phyloP scores from a whole-genome alignment of 2,888 invertebrate genomes.

The Meiosimyza platycephala region DNA sequence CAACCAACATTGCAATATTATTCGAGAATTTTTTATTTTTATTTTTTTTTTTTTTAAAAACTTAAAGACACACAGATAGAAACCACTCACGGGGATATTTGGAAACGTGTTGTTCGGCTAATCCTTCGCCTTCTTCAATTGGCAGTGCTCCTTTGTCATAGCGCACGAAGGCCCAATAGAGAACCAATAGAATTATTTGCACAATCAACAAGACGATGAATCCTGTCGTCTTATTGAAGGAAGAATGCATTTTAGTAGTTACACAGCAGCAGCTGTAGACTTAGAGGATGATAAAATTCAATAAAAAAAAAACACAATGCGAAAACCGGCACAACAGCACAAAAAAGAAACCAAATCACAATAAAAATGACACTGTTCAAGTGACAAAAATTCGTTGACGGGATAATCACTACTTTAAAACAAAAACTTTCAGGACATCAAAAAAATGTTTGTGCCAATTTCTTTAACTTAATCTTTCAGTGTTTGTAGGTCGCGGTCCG shows the following conservation, averaged over 20 bases:
- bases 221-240: constrained; percentile 62
- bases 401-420: too few species aligned
- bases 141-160: constrained; percentile 66
- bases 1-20: too few species aligned
- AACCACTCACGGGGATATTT: constrained; percentile 66
- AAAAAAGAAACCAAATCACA: background rate
- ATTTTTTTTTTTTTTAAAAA: background rate
- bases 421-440: too few species aligned
- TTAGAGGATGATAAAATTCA: constrained; percentile 28
- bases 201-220: constrained; percentile 68
- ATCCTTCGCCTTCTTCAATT: constrained; percentile 58
- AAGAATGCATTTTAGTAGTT: constrained; percentile 61
- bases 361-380: background rate
- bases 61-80: constrained; percentile 3
- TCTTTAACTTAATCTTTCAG: too few species aligned
- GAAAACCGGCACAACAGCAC: background rate
- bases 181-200: constrained; percentile 69
- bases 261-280: constrained; percentile 10
- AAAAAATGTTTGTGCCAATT: too few species aligned
- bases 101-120: constrained; percentile 63
- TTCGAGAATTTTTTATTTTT: background rate
- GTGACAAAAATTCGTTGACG: background rate
- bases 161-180: constrained; percentile 69
- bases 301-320: background rate
- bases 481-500: background rate